Base-by-base conservation (phyloP, 1,140 invertebrate genomes). In the Paramacrobiotus metropolitanus region DNA sequence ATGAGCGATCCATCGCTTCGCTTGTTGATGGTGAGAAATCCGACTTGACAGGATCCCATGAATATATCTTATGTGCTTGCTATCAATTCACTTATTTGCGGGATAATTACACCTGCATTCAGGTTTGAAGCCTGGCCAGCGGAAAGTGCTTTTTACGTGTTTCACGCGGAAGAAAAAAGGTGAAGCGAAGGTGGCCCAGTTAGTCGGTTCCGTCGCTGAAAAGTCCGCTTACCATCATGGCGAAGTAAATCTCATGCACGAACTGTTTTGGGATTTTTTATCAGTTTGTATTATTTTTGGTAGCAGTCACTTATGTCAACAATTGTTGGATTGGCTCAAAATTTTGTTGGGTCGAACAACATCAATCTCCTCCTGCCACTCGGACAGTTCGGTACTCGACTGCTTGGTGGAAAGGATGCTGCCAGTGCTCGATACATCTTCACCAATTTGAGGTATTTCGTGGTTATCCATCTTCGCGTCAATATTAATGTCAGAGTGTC, bases 391-490 rank as follows among this genome's bases (percentile, higher is more conserved):
- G 79, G 79, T 66, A 80, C 80, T 1, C 66, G 77, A 24, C 68
- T 82, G 9, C 77, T 79, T 65, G 93, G 93, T 29, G 92, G 93
- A 64, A 97, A 97, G 76, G 95, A 99, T 74, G 82, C 85, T 28
- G 94, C 95, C 40, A 94, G 88, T 74, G 84, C 95, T 70, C 82
- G 93, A 80, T 99, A 99, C 71, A 99, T 99, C 69, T 96, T 93
- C 77, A 99, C 95, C 0, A 80, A 84, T 71, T 73, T 88, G 2
- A n/a, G n/a, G n/a, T n/a, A n/a, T n/a, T n/a, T n/a, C n/a, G n/a
- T n/a, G n/a, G n/a, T n/a, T n/a, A n/a, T n/a, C n/a, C n/a, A n/a
- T n/a, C n/a, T n/a, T n/a, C 2, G 30, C 20, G 62, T 59, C 18
- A 64, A 44, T n/a, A n/a, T n/a, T n/a, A n/a, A n/a, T n/a, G n/a